Percentiles rank a stretch among this genome's conserved stretches.
Conservation (phyloP, 2,113 vertebrate species). For the Phycodurus eques region DNA sequence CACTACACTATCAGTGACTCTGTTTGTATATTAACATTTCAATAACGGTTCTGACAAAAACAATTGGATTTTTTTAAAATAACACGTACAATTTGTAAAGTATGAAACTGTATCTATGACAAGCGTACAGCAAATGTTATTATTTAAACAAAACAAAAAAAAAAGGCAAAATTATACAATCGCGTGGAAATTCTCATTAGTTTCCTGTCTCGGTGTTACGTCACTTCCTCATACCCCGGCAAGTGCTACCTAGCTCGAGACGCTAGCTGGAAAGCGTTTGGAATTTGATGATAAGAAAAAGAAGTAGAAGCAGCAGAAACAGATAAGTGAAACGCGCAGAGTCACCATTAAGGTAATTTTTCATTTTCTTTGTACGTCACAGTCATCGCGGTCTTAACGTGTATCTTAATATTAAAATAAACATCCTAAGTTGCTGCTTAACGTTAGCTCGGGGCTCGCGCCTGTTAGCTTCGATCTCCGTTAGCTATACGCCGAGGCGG, state of each 20-base stretch:
- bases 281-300: slow-evolving; percentile 36
- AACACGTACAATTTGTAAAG: no score
- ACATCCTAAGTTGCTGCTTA: background rate
- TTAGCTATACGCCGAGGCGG: background rate
- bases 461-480: slow-evolving; percentile 15
- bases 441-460: slow-evolving; percentile 33
- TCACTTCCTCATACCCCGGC: slow-evolving; percentile 47
- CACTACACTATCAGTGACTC: no score
- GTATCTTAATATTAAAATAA: background rate
- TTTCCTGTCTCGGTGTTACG: slow-evolving; percentile 24
- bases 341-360: slow-evolving; percentile 39
- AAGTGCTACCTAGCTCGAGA: slow-evolving; percentile 39
- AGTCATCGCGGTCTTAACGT: background rate
- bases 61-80: no score
- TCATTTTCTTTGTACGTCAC: fast-evolving
- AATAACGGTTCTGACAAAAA: no score
- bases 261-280: slow-evolving; percentile 31
- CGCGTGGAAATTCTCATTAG: background rate
- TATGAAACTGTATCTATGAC: no score
- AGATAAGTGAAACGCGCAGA: slow-evolving; percentile 29
- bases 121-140: no score
- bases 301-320: slow-evolving; percentile 21
- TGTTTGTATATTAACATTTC: no score
- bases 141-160: background rate
- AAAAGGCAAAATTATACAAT: background rate